A percentile compares a stretch with the other conserved stretches of the same genome.
Conservation (phyloP, 2,797 vertebrate genomes). For the Pteronotus mesoamericanus region DNA sequence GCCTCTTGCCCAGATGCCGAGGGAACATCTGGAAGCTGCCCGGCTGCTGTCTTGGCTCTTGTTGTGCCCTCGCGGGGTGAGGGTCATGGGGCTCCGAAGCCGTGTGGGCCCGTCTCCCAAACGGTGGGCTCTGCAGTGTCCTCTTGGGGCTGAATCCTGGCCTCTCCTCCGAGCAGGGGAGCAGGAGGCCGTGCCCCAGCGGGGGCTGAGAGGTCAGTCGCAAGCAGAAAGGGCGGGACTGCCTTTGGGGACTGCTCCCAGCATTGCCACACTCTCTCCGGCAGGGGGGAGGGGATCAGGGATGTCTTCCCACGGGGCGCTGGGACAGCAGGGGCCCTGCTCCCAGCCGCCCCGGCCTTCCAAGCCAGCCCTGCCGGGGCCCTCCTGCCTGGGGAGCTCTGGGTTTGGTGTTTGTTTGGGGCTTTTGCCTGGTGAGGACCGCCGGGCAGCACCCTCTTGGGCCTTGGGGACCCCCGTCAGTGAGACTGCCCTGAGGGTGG, state of each 20-base stretch:
- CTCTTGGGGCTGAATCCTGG: not conserved
- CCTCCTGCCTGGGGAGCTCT: not conserved
- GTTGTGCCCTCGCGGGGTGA: not conserved
- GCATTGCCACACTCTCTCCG: fast-evolving
- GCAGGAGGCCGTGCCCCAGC: not conserved
- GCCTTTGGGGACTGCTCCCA: fast-evolving
- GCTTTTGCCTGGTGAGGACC: not conserved
- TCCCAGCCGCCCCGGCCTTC: fast-evolving
- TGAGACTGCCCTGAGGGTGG: not conserved
- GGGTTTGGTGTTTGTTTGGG: not conserved
- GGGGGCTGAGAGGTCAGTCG: not conserved
- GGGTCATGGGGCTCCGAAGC: not conserved
- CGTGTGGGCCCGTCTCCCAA: not conserved
- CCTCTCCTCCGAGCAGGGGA: not conserved
- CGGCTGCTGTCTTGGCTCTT: not conserved
- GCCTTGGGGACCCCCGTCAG: not conserved
- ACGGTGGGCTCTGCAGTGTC: fast-evolving
- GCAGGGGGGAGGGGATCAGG: not conserved
- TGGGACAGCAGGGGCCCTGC: not conserved
- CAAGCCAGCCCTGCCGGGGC: not conserved
- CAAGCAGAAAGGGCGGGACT: not conserved
- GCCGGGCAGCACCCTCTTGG: not conserved
- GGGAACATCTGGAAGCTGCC: not conserved
- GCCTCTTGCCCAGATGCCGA: not conserved
- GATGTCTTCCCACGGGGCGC: fast-evolving